Evolutionary conservation across 2,113 vertebrate species (phyloP).

Genomic region (Suncus etruscus): DNA sequence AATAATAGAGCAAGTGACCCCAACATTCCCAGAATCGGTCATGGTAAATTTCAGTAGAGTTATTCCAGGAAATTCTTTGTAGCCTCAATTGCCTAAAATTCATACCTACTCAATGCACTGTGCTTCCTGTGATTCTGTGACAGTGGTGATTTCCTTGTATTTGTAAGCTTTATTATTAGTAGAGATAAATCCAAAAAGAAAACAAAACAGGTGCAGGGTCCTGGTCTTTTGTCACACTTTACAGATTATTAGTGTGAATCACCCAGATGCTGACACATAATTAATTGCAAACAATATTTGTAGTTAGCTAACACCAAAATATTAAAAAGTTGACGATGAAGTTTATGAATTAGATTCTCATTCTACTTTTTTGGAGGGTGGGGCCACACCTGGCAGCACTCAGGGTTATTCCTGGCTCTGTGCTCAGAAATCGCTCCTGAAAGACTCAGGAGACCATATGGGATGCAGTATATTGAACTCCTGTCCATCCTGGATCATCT

Average conservation of each 20-base stretch:
- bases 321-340: not conserved
- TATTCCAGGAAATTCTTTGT: slow-evolving; percentile 49
- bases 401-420: too few relatives aligned
- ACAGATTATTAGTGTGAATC: not conserved
- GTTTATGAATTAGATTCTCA: not conserved
- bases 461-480: too few relatives aligned
- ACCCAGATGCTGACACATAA: not conserved
- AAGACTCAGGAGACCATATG: too few relatives aligned
- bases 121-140: not conserved
- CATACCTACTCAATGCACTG: not conserved
- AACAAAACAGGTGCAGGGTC: slow-evolving; percentile 12
- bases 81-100: slow-evolving; percentile 3
- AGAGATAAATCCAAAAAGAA: slow-evolving; percentile 41
- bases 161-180: slow-evolving; percentile 42
- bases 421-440: too few relatives aligned
- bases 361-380: too few relatives aligned
- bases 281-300: slow-evolving; percentile 48
- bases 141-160: slow-evolving; percentile 28
- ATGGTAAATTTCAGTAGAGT: not conserved
- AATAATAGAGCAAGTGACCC: slow-evolving; percentile 21
- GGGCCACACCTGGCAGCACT: too few relatives aligned
- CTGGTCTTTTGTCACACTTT: slow-evolving; percentile 9
- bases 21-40: slow-evolving; percentile 54
- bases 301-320: not conserved
- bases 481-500: too few relatives aligned